phyloP scores from a whole-genome alignment of 2,888 invertebrate genomes.

The Drosophila stalkeri region DNA sequence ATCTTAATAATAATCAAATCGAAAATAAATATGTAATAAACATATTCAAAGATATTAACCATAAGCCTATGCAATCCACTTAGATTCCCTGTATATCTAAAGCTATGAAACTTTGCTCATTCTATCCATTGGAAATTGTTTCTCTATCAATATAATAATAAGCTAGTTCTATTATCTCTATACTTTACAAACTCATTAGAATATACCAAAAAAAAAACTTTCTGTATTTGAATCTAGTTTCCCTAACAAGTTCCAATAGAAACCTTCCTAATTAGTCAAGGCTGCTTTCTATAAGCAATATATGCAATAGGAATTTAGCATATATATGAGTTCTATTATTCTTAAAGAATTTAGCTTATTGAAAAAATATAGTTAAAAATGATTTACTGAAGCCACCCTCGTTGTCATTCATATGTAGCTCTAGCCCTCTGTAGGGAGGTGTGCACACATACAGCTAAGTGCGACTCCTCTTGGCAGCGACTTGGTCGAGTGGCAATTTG shows the following conservation, averaged over 20 bases:
- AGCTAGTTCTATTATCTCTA: too few species aligned
- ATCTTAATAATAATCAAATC: too few species aligned
- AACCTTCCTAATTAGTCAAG: neutral
- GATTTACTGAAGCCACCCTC: constrained; percentile 37
- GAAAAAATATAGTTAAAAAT: neutral
- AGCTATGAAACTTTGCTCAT: neutral
- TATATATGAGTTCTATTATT: neutral
- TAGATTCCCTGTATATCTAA: neutral
- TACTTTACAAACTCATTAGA: too few species aligned
- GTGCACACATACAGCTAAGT: constrained; percentile 35
- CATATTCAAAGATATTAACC: neutral
- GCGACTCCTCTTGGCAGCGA: constrained; percentile 53
- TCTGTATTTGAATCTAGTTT: neutral
- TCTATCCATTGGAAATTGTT: neutral
- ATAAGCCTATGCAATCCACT: neutral
- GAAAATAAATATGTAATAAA: too few species aligned
- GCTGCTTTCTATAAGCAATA: neutral
- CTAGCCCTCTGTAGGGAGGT: constrained; percentile 2
- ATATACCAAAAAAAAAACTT: too few species aligned
- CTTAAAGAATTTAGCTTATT: neutral
- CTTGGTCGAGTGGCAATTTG: constrained; percentile 77
- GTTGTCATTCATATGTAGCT: constrained; percentile 38
- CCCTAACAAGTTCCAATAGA: neutral
- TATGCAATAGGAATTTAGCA: neutral
- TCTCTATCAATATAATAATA: too few species aligned